Base-by-base conservation (phyloP, 2,113 vertebrate genomes). In the Ceyx cyanopectus region DNA sequence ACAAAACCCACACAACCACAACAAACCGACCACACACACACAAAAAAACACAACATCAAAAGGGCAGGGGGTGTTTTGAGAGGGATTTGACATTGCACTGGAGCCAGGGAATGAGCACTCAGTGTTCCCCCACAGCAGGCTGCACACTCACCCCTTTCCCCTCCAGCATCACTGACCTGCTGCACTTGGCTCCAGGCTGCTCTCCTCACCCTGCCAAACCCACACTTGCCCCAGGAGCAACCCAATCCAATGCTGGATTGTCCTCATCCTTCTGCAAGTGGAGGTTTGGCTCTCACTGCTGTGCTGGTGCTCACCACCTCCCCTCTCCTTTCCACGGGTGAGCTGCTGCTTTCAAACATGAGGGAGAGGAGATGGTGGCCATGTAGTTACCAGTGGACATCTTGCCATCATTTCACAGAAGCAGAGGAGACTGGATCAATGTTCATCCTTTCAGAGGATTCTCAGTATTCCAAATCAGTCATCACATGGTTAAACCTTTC, bases 361-460 rank as follows among this genome's bases (percentile, higher is more conserved):
- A 60, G 23, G 72, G 73, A 85, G 48, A 85, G 1, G 45, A 60
- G 29, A 53, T 7, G 1, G 74, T 1, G 0, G 57, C 24, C 29
- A 26, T 2, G 2, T 2, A 32, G 37, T 18, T 43, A 51, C 34
- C 0, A 21, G 12, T 2, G 5, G 2, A 2, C 12, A 54, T 73
- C 45, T 87, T 0, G 0, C 75, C 89, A 93, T 85, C 9, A 4
- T 0, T 4, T 23, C 48, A 77, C 0, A 0, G 82, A 58, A 70
- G n/a, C 22, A 53, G 32, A 56, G 20, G 34, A 63, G 56, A 77
- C n/a, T 0, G 0, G 68, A 90, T 50, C 3, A 5, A 57, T 0
- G 0, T 29, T 79, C 15, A 26, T 18, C 19, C 32, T 67, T 77
- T 86, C 53, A 74, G 30, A 60, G 51, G 23, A 48, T 12, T 66